phyloP scores from a whole-genome alignment of 2,113 vertebrate genomes.

The Sarotherodon lohbergeri region DNA sequence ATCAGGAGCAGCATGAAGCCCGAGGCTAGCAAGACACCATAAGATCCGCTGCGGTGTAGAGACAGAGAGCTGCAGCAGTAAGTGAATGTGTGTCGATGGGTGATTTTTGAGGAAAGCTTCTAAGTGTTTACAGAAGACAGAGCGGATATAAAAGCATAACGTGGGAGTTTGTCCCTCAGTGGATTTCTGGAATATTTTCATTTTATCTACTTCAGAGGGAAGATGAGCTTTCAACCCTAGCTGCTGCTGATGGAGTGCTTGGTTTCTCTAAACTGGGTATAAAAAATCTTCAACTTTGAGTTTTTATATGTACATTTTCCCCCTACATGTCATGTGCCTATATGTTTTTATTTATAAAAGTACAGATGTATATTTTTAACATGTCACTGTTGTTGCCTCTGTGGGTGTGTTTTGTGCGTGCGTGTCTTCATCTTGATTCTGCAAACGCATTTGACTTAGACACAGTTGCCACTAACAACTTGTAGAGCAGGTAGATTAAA shows the following conservation, averaged over 20 bases:
- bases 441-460: slow-evolving; percentile 27
- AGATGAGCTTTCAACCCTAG: slow-evolving; percentile 37
- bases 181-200: slow-evolving; percentile 48
- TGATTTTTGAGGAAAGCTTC: slow-evolving; percentile 47
- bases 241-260: slow-evolving; percentile 31
- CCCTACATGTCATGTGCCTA: background rate
- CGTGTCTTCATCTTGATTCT: background rate
- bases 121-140: slow-evolving; percentile 54
- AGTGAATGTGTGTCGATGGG: slow-evolving; percentile 33
- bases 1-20: slow-evolving; percentile 51
- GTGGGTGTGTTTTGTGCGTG: background rate
- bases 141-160: slow-evolving; percentile 47
- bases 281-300: background rate
- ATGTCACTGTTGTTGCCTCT: background rate
- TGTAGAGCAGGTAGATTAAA: slow-evolving; percentile 55
- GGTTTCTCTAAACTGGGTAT: slow-evolving; percentile 24
- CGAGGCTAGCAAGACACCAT: slow-evolving; percentile 29
- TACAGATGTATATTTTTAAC: background rate
- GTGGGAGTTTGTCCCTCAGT: slow-evolving; percentile 52
- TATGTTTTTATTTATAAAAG: background rate
- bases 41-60: background rate
- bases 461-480: slow-evolving; percentile 37
- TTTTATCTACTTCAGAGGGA: slow-evolving; percentile 49
- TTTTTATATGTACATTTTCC: background rate
- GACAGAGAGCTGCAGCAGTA: background rate